These are phyloP conservation scores for Emydocephalus ijimae DNA, from an alignment of 2,113 vertebrate species.

Conservation along the genomic window DNA sequence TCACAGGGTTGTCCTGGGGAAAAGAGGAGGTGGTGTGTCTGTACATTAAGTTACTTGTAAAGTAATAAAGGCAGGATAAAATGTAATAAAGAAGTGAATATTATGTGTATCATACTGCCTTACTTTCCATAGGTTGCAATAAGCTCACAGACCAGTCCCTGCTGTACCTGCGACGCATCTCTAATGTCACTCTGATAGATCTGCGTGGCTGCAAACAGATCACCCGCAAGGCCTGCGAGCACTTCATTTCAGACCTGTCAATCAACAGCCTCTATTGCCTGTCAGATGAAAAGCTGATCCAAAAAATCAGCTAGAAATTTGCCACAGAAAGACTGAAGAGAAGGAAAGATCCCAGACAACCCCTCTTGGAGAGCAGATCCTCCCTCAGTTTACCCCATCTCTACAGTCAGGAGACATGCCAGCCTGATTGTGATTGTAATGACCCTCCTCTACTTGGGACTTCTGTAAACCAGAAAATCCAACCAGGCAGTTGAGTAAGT, in stretches of 20 bases:
- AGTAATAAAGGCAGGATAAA: background rate
- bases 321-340: constrained; percentile 64
- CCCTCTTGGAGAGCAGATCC: constrained; percentile 66
- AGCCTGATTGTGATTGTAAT: constrained; percentile 39
- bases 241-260: constrained; percentile 94
- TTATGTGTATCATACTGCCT: background rate
- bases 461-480: constrained; percentile 58
- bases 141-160: constrained; percentile 92
- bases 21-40: background rate
- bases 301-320: constrained; percentile 91
- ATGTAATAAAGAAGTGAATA: background rate
- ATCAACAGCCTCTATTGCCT: constrained; percentile 97
- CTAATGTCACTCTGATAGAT: constrained; percentile 88
- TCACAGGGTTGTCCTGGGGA: background rate
- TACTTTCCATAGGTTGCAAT: constrained; percentile 84
- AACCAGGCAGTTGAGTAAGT: constrained; percentile 53
- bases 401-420: constrained; percentile 41
- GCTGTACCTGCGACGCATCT: constrained; percentile 87
- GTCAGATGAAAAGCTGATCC: constrained; percentile 97
- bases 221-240: constrained; percentile 91
- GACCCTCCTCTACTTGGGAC: constrained; percentile 56
- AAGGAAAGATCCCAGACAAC: constrained; percentile 65
- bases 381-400: constrained; percentile 49
- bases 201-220: constrained; percentile 93
- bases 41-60: background rate